Evolutionary conservation across 2,113 vertebrate species (phyloP).

Genomic region (Nothobranchius kuhntae): DNA sequence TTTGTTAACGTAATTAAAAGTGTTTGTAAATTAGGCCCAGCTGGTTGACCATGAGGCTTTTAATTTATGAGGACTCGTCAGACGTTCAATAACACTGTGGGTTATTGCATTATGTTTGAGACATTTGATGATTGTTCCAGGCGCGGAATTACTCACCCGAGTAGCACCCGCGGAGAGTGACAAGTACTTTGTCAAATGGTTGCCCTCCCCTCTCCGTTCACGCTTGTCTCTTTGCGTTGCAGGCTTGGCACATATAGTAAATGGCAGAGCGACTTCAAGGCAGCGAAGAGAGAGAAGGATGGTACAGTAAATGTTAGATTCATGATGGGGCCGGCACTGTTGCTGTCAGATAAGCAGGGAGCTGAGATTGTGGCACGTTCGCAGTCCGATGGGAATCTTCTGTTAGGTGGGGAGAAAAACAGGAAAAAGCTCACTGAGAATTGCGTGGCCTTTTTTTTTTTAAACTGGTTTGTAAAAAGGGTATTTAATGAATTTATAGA

Average conservation of each 20-base stretch:
- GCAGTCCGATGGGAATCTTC: constrained; percentile 60
- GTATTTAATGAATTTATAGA: background rate
- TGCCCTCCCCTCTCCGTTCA: constrained; percentile 38
- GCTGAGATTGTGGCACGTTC: constrained; percentile 41
- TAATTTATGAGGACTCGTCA: constrained; percentile 45
- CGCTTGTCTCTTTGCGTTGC: constrained; percentile 64
- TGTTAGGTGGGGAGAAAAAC: constrained; percentile 42
- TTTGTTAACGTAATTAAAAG: constrained; percentile 31
- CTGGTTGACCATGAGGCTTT: constrained; percentile 29
- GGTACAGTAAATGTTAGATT: constrained; percentile 71
- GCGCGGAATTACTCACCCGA: constrained; percentile 48
- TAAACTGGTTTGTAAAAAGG: background rate
- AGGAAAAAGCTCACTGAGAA: constrained; percentile 13
- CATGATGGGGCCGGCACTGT: constrained; percentile 60
- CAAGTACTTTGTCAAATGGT: constrained; percentile 59
- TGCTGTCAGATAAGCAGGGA: constrained; percentile 70
- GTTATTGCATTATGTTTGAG: constrained; percentile 29
- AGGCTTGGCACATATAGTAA: constrained; percentile 60
- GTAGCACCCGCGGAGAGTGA: constrained; percentile 53
- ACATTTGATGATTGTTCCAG: constrained; percentile 43
- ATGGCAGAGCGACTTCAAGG: constrained; percentile 65
- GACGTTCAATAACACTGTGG: constrained; percentile 32
- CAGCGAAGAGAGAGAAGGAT: constrained; percentile 42
- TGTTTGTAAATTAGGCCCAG: constrained; percentile 25
- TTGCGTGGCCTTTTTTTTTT: background rate